Evolutionary conservation across 1,140 invertebrate species (phyloP).

Genomic region (Seison nebaliae): DNA sequence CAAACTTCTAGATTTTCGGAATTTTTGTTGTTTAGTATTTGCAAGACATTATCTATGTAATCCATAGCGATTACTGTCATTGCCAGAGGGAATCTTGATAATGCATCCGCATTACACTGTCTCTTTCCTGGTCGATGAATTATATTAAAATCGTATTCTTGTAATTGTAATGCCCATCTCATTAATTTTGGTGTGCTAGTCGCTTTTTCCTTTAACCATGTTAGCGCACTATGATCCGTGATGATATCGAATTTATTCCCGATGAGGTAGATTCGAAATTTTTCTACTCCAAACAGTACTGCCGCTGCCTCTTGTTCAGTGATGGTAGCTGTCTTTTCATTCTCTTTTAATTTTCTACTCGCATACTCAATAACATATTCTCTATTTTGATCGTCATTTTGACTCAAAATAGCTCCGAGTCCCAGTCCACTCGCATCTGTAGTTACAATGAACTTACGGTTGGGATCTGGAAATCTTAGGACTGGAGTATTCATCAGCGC

Average conservation of each 20-base stretch:
- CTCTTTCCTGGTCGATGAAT: slow-evolving; percentile 22
- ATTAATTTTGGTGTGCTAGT: slow-evolving; percentile 19
- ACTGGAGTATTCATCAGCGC: not conserved
- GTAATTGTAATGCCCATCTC: slow-evolving; percentile 30
- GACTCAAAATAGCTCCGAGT: slow-evolving; percentile 4
- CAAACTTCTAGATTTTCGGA: too few relatives aligned
- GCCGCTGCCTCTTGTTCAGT: slow-evolving; percentile 31
- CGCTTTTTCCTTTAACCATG: slow-evolving; percentile 16
- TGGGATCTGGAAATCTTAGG: not conserved
- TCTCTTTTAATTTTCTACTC: slow-evolving; percentile 20
- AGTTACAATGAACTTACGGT: slow-evolving; percentile 1
- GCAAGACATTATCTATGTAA: too few relatives aligned
- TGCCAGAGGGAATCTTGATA: slow-evolving; percentile 17
- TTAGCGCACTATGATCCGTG: slow-evolving; percentile 3
- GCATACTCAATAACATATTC: slow-evolving; percentile 15
- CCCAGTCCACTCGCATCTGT: slow-evolving; percentile 1
- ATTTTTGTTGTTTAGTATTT: too few relatives aligned
- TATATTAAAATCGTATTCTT: slow-evolving; percentile 29
- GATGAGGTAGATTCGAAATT: not conserved
- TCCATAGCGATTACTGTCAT: too few relatives aligned
- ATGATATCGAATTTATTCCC: slow-evolving; percentile 1
- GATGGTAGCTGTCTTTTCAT: slow-evolving; percentile 27
- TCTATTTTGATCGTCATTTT: not conserved
- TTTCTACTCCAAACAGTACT: slow-evolving; percentile 1
- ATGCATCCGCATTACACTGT: slow-evolving; percentile 20